Percentiles rank a stretch among this genome's conserved stretches.
These are phyloP conservation scores for Isaurus tuberculatus DNA, from an alignment of 92 coral and sea anemone genomes.

Conservation along the genomic window DNA sequence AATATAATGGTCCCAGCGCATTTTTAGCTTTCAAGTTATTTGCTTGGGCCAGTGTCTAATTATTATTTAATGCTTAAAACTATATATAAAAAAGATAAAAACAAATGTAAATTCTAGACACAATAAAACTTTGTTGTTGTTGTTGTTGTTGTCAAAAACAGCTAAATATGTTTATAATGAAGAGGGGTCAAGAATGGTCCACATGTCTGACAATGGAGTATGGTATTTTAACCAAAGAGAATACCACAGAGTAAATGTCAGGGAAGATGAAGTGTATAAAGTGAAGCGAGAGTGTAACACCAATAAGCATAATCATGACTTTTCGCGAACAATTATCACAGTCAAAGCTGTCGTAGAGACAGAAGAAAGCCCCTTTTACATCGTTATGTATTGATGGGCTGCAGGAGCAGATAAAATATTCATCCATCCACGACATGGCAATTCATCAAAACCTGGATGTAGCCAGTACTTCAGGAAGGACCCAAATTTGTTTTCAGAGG, in stretches of 20 bases:
- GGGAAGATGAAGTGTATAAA: slow-evolving; percentile 60
- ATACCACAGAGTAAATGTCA: slow-evolving; percentile 44
- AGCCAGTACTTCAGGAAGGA: slow-evolving; percentile 60
- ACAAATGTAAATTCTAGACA: no score
- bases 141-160: slow-evolving; percentile 45
- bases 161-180: slow-evolving; percentile 38
- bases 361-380: slow-evolving; percentile 46
- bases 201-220: slow-evolving; percentile 57
- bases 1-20: no score
- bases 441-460: slow-evolving; percentile 58
- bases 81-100: no score
- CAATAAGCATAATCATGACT: slow-evolving; percentile 63
- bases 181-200: slow-evolving; percentile 54
- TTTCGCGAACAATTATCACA: slow-evolving; percentile 55
- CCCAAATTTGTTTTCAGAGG: slow-evolving; percentile 43
- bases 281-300: slow-evolving; percentile 53
- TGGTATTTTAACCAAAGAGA: slow-evolving; percentile 55
- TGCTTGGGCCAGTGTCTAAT: no score
- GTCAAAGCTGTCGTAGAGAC: slow-evolving; percentile 45
- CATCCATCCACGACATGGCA: slow-evolving; percentile 63
- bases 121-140: no score
- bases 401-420: slow-evolving; percentile 53
- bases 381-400: slow-evolving; percentile 58
- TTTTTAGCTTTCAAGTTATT: no score
- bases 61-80: no score